phyloP scores from a whole-genome alignment of 2,797 vertebrate species.

The Hyperoplus immaculatus region DNA sequence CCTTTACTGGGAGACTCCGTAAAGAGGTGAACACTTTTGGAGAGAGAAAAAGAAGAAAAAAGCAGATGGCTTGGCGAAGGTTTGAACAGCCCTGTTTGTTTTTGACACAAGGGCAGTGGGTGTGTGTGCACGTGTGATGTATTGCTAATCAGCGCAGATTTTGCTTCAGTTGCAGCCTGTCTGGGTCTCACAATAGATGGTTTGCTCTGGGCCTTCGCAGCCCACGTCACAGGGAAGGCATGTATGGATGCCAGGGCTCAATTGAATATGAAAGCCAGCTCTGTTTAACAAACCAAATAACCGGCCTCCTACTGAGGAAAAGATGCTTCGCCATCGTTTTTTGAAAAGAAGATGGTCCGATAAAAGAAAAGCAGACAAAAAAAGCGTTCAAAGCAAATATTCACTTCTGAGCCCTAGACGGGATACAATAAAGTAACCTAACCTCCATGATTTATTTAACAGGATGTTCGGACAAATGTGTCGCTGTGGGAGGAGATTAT shows the following conservation, averaged over 20 bases:
- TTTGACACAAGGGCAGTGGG: constrained; percentile 14
- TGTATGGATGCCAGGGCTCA: constrained; percentile 34
- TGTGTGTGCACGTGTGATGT: constrained; percentile 43
- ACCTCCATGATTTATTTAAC: constrained; percentile 64
- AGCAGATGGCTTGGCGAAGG: constrained; percentile 35
- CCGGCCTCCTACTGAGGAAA: constrained; percentile 48
- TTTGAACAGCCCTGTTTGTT: constrained; percentile 26
- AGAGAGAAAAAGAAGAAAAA: constrained; percentile 26
- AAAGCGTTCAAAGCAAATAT: constrained; percentile 66
- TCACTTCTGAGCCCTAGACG: constrained; percentile 15
- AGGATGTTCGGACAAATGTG: constrained; percentile 46
- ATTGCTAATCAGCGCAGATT: constrained; percentile 60
- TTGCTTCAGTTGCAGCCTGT: constrained; percentile 74
- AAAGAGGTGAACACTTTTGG: constrained; percentile 44
- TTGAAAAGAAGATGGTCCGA: constrained; percentile 17
- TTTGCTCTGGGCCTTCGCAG: constrained; percentile 54
- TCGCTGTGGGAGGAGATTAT: constrained; percentile 26
- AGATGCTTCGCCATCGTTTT: constrained; percentile 50
- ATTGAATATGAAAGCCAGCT: constrained; percentile 64
- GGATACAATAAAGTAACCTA: constrained; percentile 24
- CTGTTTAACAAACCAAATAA: constrained; percentile 72
- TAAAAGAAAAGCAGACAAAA: constrained; percentile 28
- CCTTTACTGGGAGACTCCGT: constrained; percentile 30
- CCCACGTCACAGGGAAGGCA: constrained; percentile 42
- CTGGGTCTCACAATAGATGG: constrained; percentile 64